Base-by-base conservation (phyloP, 2,888 invertebrate species). In the Lasioglossum vierecki region DNA sequence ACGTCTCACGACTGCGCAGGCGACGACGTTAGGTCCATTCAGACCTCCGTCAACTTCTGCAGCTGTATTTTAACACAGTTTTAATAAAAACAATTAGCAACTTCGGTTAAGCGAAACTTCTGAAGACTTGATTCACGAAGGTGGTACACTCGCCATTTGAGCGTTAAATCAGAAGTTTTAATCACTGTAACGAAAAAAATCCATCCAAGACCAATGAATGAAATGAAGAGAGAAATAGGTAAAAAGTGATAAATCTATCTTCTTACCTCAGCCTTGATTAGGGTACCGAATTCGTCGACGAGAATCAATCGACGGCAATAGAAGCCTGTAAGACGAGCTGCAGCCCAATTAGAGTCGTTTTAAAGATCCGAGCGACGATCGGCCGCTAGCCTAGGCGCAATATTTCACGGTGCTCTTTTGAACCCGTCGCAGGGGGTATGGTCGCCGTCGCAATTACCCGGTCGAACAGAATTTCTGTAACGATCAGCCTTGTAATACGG, bases 401-500 rank as follows among this genome's bases (percentile, higher is more conserved):
- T 68, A 68, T 68, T 68, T 68, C 66, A 68, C 35, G 35, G 66
- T 22, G 35, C 35, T 68, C 35, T 68, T 68, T 68, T 35, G 35
- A 68, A 68, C 66, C 39, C 35, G 4, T 4, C 66, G 35, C 35
- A 18, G 66, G 1, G 6, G n/a, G 39, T n/a, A 70, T 70, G 41
- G 72, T 49, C 60, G 49, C n/a, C 26, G 46, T 46, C 74, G 74
- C 74, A 76, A 70, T 71, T 44, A 41, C 81, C 53, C 39, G 82
- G 71, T n/a, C 44, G 44, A 76, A 66, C 49, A 76, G 76, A 79
- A 76, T 84, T 84, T 79, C 79, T 84, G 63, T 49, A 49, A 66
- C 75, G 70, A 72, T 73, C 80, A 87, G 81, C 78, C 78, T 30
- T 79, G 80, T 82, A 79, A 76, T 86, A 70, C 71, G 76, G 79